A percentile compares a stretch with the other conserved stretches of the same genome.
phyloP scores from a whole-genome alignment of 2,797 vertebrate species.

The Neopelma chrysocephalum region DNA sequence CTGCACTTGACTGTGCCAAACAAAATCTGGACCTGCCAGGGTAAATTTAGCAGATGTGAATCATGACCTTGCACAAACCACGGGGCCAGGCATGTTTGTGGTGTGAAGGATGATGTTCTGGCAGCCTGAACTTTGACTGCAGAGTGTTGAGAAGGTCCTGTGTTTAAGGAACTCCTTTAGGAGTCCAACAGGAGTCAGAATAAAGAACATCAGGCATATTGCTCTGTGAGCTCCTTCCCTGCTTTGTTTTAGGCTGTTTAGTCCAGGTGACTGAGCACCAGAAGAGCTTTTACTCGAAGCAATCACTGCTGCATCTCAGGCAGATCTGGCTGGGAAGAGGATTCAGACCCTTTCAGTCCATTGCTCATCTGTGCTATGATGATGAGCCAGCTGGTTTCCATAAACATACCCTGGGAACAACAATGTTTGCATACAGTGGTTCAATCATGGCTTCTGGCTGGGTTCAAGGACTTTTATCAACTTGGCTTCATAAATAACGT shows the following conservation, averaged over 20 bases:
- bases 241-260: background rate
- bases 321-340: background rate
- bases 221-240: background rate
- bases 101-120: background rate
- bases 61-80: background rate
- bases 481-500: background rate
- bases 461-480: background rate
- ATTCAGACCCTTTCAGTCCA: background rate
- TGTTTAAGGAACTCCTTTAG: background rate
- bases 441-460: background rate
- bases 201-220: background rate
- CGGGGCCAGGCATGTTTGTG: fast-evolving
- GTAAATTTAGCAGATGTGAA: background rate
- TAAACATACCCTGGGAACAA: background rate
- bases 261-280: background rate
- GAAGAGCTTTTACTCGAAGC: background rate
- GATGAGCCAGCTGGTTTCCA: background rate
- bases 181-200: background rate
- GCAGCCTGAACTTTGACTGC: background rate
- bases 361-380: background rate
- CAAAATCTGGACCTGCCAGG: background rate
- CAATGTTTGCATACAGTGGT: background rate
- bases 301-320: background rate
- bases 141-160: background rate
- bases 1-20: background rate